Conservation (phyloP, 2,113 vertebrate species). For the Oryzias curvinotus region DNA sequence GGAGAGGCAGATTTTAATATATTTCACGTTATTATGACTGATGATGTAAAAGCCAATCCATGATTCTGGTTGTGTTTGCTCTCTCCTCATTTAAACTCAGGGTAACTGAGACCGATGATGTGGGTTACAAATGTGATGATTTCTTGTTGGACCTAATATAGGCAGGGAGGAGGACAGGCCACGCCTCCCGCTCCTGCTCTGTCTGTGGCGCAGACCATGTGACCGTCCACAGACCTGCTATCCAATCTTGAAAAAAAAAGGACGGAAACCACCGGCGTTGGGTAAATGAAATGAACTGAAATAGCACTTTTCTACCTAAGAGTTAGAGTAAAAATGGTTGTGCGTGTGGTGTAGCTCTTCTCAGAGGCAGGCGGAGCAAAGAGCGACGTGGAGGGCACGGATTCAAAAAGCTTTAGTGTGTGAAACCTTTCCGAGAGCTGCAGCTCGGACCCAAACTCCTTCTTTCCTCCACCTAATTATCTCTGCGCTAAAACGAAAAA, state of each 20-base stretch:
- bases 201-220: constrained; percentile 26
- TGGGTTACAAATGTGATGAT: constrained; percentile 57
- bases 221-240: constrained; percentile 35
- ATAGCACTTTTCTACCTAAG: constrained; percentile 74
- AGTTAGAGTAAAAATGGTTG: constrained; percentile 38
- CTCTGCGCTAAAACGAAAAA: constrained; percentile 36
- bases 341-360: constrained; percentile 63
- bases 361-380: constrained; percentile 26
- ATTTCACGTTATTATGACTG: constrained; percentile 74
- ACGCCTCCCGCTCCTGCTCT: constrained; percentile 33
- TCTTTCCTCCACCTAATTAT: constrained; percentile 48
- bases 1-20: constrained; percentile 75
- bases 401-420: constrained; percentile 69
- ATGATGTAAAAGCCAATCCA: constrained; percentile 70
- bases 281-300: constrained; percentile 35
- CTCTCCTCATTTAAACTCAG: constrained; percentile 75
- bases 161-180: constrained; percentile 57
- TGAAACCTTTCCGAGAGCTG: constrained; percentile 57
- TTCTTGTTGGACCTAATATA: constrained; percentile 72
- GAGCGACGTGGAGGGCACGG: constrained; percentile 17
- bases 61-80: constrained; percentile 62
- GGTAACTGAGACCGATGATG: constrained; percentile 75
- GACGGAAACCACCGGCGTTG: constrained; percentile 30
- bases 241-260: constrained; percentile 40
- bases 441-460: constrained; percentile 72